Conservation (phyloP, 2,888 invertebrate genomes). For the Cryptosula pallasiana region DNA sequence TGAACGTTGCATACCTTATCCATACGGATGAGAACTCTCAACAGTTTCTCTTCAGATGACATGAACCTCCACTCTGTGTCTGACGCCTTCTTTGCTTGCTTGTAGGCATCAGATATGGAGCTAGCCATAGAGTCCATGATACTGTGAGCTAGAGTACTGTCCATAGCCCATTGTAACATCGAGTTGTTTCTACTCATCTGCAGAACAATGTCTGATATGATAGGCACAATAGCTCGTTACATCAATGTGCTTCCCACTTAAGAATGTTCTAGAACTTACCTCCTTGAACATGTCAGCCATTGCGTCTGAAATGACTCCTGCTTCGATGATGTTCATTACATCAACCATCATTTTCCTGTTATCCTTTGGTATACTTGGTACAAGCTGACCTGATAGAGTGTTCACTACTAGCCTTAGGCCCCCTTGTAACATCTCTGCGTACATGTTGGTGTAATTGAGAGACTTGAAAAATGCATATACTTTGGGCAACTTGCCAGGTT, state of each 20-base stretch:
- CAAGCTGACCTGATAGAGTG: neutral
- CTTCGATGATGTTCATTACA: neutral
- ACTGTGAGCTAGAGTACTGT: neutral
- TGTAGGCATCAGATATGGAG: neutral
- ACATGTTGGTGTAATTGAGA: neutral
- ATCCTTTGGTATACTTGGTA: neutral
- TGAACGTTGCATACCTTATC: slow-evolving; percentile 4
- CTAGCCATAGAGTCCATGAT: neutral
- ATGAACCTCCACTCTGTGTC: neutral
- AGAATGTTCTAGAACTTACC: neutral
- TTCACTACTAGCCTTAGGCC: neutral
- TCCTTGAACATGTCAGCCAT: neutral
- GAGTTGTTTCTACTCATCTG: neutral
- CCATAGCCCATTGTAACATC: neutral
- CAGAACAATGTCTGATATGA: too few species aligned
- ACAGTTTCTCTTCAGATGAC: neutral
- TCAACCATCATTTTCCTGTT: neutral
- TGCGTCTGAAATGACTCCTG: neutral
- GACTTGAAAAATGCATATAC: neutral
- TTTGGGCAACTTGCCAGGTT: neutral
- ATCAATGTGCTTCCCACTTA: too few species aligned
- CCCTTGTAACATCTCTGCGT: neutral
- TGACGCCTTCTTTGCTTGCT: neutral
- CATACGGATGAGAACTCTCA: neutral
- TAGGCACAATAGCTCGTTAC: too few species aligned